Evolutionary conservation across 2,888 invertebrate species (phyloP).

Genomic region (Plutella xylostella): DNA sequence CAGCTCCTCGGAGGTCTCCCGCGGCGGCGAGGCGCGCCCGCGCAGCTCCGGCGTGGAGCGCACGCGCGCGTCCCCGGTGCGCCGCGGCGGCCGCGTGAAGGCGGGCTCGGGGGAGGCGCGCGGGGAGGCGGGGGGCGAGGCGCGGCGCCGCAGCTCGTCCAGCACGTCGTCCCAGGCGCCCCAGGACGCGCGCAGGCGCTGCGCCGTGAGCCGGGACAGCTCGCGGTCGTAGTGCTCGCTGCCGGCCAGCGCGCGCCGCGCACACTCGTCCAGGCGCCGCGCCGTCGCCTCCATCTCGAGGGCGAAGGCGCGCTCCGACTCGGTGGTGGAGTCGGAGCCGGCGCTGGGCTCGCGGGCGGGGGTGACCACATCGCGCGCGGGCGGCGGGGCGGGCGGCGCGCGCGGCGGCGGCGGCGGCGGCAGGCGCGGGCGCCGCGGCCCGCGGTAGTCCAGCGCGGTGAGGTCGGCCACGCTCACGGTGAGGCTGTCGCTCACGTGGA

Average conservation of each 20-base stretch:
- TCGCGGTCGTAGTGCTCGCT: conserved; percentile 68
- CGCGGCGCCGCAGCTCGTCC: conserved; percentile 52
- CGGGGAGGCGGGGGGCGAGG: conserved; percentile 38
- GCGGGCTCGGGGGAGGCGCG: conserved; percentile 52
- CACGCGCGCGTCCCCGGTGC: conserved; percentile 55
- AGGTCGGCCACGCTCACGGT: conserved; percentile 74
- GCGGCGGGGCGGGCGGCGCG: conserved; percentile 22
- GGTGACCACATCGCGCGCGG: conserved; percentile 16
- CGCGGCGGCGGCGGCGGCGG: conserved; percentile 52
- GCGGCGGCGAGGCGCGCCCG: conserved; percentile 47
- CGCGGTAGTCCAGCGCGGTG: conserved; percentile 69
- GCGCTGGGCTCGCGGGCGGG: conserved; percentile 54
- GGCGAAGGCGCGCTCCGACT: conserved; percentile 56
- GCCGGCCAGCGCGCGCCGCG: conserved; percentile 55
- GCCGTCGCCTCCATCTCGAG: conserved; percentile 61
- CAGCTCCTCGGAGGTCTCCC: conserved; percentile 61
- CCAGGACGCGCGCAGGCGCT: conserved; percentile 56
- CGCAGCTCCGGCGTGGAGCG: conserved; percentile 73
- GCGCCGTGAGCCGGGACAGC: conserved; percentile 67
- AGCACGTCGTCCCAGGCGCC: conserved; percentile 65
- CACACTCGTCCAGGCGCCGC: conserved; percentile 50
- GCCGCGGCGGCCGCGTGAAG: conserved; percentile 71
- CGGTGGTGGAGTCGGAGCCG: conserved; percentile 59
- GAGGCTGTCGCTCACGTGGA: conserved; percentile 57
- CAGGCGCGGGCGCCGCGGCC: conserved; percentile 40